Evolutionary conservation across 2,797 vertebrate species (phyloP).

Genomic region (Mormyrus proboscirostris): DNA sequence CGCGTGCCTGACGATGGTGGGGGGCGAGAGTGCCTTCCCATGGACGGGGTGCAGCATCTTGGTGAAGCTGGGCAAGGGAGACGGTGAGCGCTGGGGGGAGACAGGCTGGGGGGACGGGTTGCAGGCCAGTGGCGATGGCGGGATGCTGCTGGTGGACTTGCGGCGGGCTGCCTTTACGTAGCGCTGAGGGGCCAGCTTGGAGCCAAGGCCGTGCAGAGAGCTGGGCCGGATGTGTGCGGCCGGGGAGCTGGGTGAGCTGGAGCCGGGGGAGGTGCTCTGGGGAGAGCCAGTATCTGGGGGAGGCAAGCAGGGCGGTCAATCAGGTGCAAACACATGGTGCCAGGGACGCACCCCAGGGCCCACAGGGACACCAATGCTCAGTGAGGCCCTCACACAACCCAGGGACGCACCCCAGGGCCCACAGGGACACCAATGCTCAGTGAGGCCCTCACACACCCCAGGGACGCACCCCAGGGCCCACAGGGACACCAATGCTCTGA

Average conservation of each 20-base stretch:
- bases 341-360: not conserved
- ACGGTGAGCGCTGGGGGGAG: slow-evolving; percentile 81
- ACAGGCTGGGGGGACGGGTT: slow-evolving; percentile 74
- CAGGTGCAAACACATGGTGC: not conserved
- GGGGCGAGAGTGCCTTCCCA: slow-evolving; percentile 78
- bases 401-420: no score
- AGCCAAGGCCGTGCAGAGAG: slow-evolving; percentile 83
- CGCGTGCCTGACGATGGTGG: slow-evolving; percentile 71
- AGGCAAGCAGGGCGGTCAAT: not conserved
- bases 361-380: no score
- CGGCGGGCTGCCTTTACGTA: slow-evolving; percentile 81
- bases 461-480: not conserved
- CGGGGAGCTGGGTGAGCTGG: slow-evolving; percentile 85
- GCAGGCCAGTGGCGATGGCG: slow-evolving; percentile 83
- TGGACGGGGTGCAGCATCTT: slow-evolving; percentile 73
- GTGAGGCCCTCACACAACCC: no score
- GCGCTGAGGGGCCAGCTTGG: slow-evolving; percentile 79
- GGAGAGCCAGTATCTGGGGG: slow-evolving; percentile 72
- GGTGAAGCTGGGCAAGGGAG: slow-evolving; percentile 70
- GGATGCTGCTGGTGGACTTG: slow-evolving; percentile 96
- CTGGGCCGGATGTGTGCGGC: slow-evolving; percentile 85
- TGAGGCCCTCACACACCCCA: no score
- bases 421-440: not conserved
- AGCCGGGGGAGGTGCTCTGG: slow-evolving; percentile 81
- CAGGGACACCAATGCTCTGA: not conserved